Percentiles rank a stretch among this genome's conserved stretches.
These are phyloP conservation scores for Apeltes quadracus DNA, from an alignment of 2,113 vertebrate species.

Conservation along the genomic window DNA sequence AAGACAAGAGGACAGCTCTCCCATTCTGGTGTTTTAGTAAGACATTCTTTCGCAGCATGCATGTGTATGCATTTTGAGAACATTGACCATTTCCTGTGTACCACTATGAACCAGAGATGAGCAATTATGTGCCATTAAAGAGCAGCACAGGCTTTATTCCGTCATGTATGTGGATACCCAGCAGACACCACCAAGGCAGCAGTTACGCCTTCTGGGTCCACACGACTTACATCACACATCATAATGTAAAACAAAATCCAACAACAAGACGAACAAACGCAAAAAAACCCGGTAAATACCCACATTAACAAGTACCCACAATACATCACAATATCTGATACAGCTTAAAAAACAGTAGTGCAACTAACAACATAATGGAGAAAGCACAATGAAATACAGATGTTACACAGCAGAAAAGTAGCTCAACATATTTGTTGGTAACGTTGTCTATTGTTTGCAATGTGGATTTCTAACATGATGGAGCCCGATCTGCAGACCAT, in stretches of 20 bases:
- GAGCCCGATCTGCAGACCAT: not conserved
- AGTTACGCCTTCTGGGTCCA: not conserved
- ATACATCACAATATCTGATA: not conserved
- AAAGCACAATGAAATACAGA: not conserved
- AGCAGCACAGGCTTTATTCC: not conserved
- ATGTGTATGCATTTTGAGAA: not conserved
- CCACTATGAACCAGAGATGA: not conserved
- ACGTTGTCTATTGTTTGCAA: not conserved
- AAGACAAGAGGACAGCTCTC: not conserved
- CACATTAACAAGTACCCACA: not conserved
- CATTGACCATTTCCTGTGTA: not conserved
- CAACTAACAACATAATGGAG: not conserved
- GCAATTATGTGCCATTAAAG: not conserved
- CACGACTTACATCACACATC: not conserved
- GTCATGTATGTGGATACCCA: not conserved
- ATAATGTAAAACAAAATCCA: not conserved
- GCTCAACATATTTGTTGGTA: not conserved
- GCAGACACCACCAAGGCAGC: not conserved
- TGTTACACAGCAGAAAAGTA: not conserved
- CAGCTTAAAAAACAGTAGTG: not conserved
- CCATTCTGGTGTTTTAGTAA: not conserved
- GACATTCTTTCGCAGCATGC: not conserved
- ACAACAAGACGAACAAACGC: not conserved
- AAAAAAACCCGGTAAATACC: not conserved
- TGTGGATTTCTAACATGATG: not conserved